These are phyloP conservation scores for Harpalus rufipes DNA, from an alignment of 2,888 invertebrate genomes.

Conservation along the genomic window DNA sequence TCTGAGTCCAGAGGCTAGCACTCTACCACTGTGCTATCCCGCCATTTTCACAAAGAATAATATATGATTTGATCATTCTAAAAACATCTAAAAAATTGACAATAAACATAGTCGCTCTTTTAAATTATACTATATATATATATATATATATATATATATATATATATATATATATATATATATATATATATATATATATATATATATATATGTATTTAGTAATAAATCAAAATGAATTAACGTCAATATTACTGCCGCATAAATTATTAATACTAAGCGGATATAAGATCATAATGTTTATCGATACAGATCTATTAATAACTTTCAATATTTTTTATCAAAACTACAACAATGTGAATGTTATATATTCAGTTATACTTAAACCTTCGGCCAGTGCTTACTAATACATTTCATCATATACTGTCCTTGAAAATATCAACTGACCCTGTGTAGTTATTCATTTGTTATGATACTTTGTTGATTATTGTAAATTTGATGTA, in stretches of 20 bases:
- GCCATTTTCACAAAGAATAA: too few species aligned
- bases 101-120: not conserved
- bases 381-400: conserved; percentile 34
- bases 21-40: too few species aligned
- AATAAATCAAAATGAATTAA: not conserved
- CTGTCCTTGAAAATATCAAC: conserved; percentile 47
- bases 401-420: conserved; percentile 47
- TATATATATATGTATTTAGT: too few species aligned
- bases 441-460: conserved; percentile 38
- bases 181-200: too few species aligned
- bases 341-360: conserved; percentile 44
- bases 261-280: not conserved
- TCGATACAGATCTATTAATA: conserved; percentile 18
- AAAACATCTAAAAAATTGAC: not conserved
- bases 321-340: conserved; percentile 30
- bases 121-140: not conserved
- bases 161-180: too few species aligned
- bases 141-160: too few species aligned
- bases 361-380: conserved; percentile 32
- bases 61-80: too few species aligned
- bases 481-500: not conserved
- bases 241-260: not conserved
- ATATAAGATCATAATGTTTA: not conserved
- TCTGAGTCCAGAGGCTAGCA: too few species aligned
- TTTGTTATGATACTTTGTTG: conserved; percentile 25